phyloP scores from a whole-genome alignment of 2,888 invertebrate genomes.

The Limnephilus lunatus region DNA sequence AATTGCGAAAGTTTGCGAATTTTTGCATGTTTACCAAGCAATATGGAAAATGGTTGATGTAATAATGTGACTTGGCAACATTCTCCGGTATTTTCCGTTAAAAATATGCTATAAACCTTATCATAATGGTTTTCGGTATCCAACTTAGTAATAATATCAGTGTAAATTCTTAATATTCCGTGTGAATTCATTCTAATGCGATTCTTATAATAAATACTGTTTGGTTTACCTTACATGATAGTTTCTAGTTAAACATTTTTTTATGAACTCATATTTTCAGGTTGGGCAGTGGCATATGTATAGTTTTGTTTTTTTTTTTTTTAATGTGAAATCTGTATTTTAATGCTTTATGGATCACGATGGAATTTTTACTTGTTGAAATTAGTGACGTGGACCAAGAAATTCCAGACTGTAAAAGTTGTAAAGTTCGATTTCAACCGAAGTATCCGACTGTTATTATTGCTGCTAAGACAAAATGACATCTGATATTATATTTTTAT shows the following conservation, averaged over 20 bases:
- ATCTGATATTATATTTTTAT: no score
- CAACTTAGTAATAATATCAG: background rate
- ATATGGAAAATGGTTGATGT: slow-evolving; percentile 13
- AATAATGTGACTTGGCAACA: slow-evolving; percentile 10
- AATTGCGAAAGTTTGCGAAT: slow-evolving; percentile 14
- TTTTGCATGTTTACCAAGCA: slow-evolving; percentile 33
- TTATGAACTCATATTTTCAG: no score
- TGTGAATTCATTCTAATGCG: background rate
- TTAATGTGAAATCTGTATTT: no score
- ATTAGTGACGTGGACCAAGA: no score
- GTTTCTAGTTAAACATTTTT: background rate
- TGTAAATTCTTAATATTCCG: background rate
- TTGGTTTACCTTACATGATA: background rate
- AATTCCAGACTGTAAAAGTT: no score
- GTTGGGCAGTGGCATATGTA: no score
- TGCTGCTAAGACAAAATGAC: no score
- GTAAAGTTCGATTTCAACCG: no score
- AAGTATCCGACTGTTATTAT: no score
- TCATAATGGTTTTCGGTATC: background rate
- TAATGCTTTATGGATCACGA: no score
- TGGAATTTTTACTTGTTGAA: no score
- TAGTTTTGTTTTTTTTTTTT: no score
- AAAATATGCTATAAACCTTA: slow-evolving; percentile 18
- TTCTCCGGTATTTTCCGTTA: background rate
- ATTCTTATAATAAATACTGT: background rate